A percentile compares a stretch with the other conserved stretches of the same genome.
phyloP scores from a whole-genome alignment of 1,140 invertebrate species.

The Drosophila sturtevanti region DNA sequence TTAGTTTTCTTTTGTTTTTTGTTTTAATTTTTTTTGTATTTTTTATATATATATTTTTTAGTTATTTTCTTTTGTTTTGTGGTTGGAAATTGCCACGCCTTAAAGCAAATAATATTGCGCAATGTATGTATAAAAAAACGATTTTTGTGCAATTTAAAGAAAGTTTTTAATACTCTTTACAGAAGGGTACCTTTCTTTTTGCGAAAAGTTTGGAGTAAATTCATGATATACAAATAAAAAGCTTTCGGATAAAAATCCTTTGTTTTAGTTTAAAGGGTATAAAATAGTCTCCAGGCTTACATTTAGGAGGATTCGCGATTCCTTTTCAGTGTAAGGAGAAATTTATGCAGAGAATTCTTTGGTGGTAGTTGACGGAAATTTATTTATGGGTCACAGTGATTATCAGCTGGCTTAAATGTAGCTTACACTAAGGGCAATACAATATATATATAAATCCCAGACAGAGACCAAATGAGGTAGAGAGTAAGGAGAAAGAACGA shows the following conservation, averaged over 20 bases:
- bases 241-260: too few species aligned
- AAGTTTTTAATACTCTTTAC: constrained; percentile 18
- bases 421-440: background rate
- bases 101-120: constrained; percentile 45
- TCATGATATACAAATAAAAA: too few species aligned
- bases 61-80: constrained; percentile 15
- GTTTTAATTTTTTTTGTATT: constrained; percentile 10
- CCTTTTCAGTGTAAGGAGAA: background rate
- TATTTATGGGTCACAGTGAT: constrained; percentile 3
- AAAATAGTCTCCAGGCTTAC: background rate
- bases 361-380: background rate
- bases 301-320: background rate
- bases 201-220: background rate
- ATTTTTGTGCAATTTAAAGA: constrained; percentile 62
- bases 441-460: background rate
- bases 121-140: constrained; percentile 64
- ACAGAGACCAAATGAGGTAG: background rate
- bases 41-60: background rate
- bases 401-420: constrained; percentile 2
- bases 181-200: background rate
- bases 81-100: constrained; percentile 27
- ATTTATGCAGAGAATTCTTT: background rate
- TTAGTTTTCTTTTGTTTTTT: constrained; percentile 30
- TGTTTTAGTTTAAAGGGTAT: too few species aligned
- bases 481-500: too few species aligned